Conservation (phyloP, 2,113 vertebrate genomes). For the Cariama cristata region DNA sequence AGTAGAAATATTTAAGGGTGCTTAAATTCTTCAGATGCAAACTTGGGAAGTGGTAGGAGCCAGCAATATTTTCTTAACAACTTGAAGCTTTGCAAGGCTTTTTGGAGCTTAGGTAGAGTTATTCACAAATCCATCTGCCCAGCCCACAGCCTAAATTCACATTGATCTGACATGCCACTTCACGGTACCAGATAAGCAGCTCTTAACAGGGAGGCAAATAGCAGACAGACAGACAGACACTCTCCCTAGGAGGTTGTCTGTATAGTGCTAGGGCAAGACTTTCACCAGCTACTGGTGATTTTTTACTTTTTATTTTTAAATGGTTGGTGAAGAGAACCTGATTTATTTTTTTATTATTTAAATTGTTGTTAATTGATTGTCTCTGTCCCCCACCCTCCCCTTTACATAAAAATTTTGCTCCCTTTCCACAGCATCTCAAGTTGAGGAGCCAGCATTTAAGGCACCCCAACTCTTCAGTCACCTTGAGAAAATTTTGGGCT, state of each 20-base stretch:
- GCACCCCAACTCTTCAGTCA: constrained; percentile 13
- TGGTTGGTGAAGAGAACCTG: neutral
- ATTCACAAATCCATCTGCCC: neutral
- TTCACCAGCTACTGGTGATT: neutral
- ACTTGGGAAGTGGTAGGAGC: neutral
- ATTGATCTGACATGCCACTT: neutral
- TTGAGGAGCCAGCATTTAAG: constrained; percentile 38
- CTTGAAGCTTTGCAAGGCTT: neutral
- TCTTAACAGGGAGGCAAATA: neutral
- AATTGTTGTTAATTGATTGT: neutral
- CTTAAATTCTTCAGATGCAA: neutral
- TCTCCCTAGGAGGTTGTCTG: neutral
- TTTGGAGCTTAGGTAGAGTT: neutral
- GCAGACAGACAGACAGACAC: neutral
- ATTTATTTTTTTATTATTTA: neutral
- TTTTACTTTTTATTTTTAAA: neutral
- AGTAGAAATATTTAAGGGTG: neutral
- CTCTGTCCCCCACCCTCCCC: neutral
- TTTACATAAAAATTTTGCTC: neutral
- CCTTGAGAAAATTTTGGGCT: neutral
- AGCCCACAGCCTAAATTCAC: neutral
- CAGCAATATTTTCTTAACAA: neutral
- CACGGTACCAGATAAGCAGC: neutral
- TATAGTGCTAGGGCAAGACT: neutral
- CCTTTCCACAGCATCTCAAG: constrained; percentile 4